Conservation (phyloP, 2,113 vertebrate species). For the Heloderma charlesbogerti region DNA sequence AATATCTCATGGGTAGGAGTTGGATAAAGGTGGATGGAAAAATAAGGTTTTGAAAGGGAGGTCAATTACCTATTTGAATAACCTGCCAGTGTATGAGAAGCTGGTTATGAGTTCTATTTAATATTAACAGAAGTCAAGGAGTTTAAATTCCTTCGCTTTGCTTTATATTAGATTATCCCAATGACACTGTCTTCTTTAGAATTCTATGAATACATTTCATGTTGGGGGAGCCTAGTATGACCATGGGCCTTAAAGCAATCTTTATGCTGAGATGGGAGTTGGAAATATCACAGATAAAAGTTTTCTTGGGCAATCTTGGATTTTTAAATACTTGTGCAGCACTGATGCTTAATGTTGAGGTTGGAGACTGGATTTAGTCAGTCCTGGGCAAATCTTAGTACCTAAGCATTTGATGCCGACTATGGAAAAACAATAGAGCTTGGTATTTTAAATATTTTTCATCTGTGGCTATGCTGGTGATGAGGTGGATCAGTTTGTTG, state of each 20-base stretch:
- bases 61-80: not conserved
- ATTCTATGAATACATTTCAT: not conserved
- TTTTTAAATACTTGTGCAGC: not conserved
- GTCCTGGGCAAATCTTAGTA: not conserved
- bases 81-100: not conserved
- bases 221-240: not conserved
- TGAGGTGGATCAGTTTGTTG: not conserved
- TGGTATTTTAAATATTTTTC: not conserved
- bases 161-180: not conserved
- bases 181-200: not conserved
- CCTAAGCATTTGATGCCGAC: not conserved
- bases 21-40: not conserved
- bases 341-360: not conserved
- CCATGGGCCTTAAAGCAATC: not conserved
- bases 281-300: not conserved
- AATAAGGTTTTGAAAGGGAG: not conserved
- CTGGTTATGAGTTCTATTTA: not conserved
- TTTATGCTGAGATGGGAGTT: not conserved
- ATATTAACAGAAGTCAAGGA: not conserved
- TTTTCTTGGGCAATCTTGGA: not conserved
- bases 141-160: not conserved
- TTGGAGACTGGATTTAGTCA: not conserved
- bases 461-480: not conserved
- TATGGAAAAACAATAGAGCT: not conserved
- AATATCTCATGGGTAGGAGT: not conserved